Conservation (phyloP, 2,113 vertebrate genomes). For the Etheostoma spectabile region DNA sequence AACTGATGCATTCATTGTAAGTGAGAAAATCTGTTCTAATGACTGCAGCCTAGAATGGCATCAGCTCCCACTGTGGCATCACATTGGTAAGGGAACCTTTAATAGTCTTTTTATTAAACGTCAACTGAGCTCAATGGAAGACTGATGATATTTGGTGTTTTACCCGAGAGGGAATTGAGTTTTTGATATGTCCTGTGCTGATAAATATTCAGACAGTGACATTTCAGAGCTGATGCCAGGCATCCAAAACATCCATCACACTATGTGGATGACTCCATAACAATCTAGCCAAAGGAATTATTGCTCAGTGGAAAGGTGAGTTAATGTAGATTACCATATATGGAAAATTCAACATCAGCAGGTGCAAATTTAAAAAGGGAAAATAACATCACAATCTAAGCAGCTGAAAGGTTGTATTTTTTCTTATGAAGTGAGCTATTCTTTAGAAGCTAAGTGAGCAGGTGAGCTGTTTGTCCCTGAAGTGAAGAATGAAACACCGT, state of each 20-base stretch:
- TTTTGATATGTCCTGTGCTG: conserved; percentile 30
- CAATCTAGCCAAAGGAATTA: conserved; percentile 25
- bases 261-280: conserved; percentile 35
- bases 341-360: conserved; percentile 3
- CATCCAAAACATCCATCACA: conserved; percentile 42
- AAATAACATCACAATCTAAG: neutral
- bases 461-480: conserved; percentile 1
- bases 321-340: conserved; percentile 1
- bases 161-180: conserved; percentile 14
- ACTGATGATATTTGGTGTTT: conserved; percentile 47
- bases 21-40: neutral
- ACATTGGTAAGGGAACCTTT: conserved; percentile 35
- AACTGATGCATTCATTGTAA: neutral
- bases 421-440: neutral
- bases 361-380: neutral
- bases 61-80: neutral
- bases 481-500: conserved; percentile 18
- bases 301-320: conserved; percentile 2
- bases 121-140: conserved; percentile 31
- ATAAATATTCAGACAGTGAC: conserved; percentile 61
- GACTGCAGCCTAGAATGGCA: neutral
- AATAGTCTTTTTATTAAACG: conserved; percentile 29
- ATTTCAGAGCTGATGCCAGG: conserved; percentile 52
- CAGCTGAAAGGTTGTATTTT: neutral
- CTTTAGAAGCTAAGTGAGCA: conserved; percentile 3